Percentiles rank a stretch among this genome's conserved stretches.
Evolutionary conservation across 2,113 vertebrate genomes (phyloP).

Genomic region (Pseudorectes ferrugineus): DNA sequence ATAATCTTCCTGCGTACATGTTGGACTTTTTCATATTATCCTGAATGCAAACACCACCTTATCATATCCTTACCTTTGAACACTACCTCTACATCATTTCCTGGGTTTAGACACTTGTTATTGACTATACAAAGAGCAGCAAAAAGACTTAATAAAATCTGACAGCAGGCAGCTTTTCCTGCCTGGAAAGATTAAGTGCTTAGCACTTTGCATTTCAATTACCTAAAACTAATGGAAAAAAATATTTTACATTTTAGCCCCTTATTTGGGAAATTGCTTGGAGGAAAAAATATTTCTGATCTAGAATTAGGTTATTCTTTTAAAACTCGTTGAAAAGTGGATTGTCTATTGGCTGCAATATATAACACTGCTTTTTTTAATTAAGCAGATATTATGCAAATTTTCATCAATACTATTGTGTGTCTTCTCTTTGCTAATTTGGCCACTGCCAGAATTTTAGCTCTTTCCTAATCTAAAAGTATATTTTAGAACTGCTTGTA

Average conservation of each 20-base stretch:
- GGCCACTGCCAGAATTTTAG: constrained; percentile 19
- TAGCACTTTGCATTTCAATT: constrained; percentile 80
- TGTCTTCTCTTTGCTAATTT: background rate
- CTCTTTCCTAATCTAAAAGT: constrained; percentile 54
- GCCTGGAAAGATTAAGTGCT: constrained; percentile 75
- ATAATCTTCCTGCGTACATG: constrained; percentile 61
- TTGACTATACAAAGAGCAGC: constrained; percentile 72
- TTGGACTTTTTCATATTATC: constrained; percentile 71
- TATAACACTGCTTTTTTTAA: constrained; percentile 4
- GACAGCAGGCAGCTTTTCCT: constrained; percentile 78
- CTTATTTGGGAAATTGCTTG: constrained; percentile 64
- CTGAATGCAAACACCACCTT: constrained; percentile 71
- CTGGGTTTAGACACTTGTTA: constrained; percentile 72
- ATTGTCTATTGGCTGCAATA: constrained; percentile 48
- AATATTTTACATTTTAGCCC: constrained; percentile 75
- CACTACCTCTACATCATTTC: constrained; percentile 72
- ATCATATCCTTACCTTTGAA: constrained; percentile 72
- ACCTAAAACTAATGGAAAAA: constrained; percentile 78
- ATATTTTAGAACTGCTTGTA: constrained; percentile 36
- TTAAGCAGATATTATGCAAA: constrained; percentile 52
- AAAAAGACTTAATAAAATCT: constrained; percentile 81
- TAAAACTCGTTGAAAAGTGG: constrained; percentile 62
- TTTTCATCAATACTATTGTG: constrained; percentile 52
- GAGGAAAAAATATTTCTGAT: constrained; percentile 55
- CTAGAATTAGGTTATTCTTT: constrained; percentile 49